Evolutionary conservation across 2,888 invertebrate species (phyloP).

Genomic region (Mamestra brassicae): DNA sequence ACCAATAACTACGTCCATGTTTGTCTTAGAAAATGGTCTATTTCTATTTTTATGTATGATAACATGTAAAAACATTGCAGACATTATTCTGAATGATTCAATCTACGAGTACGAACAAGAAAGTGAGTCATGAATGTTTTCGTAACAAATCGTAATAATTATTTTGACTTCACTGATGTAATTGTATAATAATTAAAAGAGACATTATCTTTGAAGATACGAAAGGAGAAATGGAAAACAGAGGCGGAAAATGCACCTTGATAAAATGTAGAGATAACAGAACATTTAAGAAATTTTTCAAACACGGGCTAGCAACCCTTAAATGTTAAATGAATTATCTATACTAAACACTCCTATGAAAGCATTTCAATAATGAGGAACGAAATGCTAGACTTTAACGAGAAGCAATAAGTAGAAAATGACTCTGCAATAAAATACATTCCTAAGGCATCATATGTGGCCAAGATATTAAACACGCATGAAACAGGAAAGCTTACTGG

Average conservation of each 20-base stretch:
- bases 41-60: conserved; percentile 46
- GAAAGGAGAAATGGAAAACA: background rate
- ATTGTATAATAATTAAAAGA: background rate
- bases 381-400: background rate
- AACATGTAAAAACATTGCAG: conserved; percentile 31
- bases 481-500: conserved; percentile 15
- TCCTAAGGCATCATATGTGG: background rate
- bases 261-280: conserved; percentile 6
- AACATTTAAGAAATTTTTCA: background rate
- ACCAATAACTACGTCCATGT: conserved; percentile 8
- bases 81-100: conserved; percentile 45
- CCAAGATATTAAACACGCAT: background rate
- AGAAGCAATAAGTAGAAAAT: background rate
- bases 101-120: conserved; percentile 7
- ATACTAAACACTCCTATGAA: background rate
- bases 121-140: conserved; percentile 38
- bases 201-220: conserved; percentile 3
- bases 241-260: background rate
- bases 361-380: conserved; percentile 29
- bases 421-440: background rate
- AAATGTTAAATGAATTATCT: background rate
- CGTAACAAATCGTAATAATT: conserved; percentile 18
- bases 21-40: background rate
- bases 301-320: background rate
- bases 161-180: conserved; percentile 9